Evolutionary conservation across 2,113 vertebrate species (phyloP), one percentile per base, ranked within the genome.

Genomic region (Brevimyrus niger): DNA sequence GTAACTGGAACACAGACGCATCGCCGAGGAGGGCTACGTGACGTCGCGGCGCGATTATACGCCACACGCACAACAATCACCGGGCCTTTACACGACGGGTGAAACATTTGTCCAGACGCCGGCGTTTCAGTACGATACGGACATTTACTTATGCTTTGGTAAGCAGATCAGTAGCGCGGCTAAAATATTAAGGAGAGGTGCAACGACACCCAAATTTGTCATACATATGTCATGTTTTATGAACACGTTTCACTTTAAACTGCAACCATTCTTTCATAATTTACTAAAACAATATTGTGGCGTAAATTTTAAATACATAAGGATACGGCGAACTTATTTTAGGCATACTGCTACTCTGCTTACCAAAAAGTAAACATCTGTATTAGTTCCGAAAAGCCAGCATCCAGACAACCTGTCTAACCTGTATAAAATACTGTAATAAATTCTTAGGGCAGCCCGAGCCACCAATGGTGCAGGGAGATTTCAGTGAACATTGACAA

Each of bases 1-100:
- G 0, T 99, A 99, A 94, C 98, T 99, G 92, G 2, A 44, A 13
- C 90, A 89, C 69, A 48, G 23, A 87, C 50, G 19, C 87, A 76
- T n/a, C 6, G 6, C 23, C 44, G 23, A 47, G n/a, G n/a, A 23
- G 23, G 55, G 7, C 55, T 61, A 9, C 5, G 3, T 65, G 17
- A 15, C 10, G n/a, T 61, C 23, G 8, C 7, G 3, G n/a, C 55
- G 2, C 21, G 3, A 61, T 61, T 61, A 61, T 61, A 61, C 3
- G 55, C 1, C 7, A n/a, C 23, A 61, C 2, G 7, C 2, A 7
- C 55, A 61, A 61, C 23, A 61, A 8, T n/a, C 55, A n/a, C 23
- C 23, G 1, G 7, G 23, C 0, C 55, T n/a, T n/a, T n/a, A 61
- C 2, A n/a, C 55, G 0, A 61, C 23, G 2, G 23, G 55, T n/a